Base-by-base conservation (phyloP, 1,140 invertebrate genomes). In the Condylostylus longicornis region DNA sequence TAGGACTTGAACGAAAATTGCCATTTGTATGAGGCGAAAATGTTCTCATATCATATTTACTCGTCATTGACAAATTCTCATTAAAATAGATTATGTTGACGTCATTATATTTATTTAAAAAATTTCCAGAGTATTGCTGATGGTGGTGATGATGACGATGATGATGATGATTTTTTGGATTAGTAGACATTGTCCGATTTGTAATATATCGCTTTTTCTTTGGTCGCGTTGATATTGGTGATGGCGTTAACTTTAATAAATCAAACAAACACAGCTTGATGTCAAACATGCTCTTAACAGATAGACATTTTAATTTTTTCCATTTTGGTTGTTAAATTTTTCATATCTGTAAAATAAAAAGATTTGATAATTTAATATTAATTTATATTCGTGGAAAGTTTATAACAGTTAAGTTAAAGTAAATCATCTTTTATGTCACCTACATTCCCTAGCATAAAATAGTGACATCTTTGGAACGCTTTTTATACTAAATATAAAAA, bases 61-160 rank as follows among this genome's bases (percentile, higher is more conserved):
- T 56, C 35, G 55, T 49, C 56, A 59, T 59, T 18, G 56, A 54
- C 4, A 59, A 43, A 38, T 59, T 59, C 36, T 59, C 56, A 40
- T 59, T 59, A 27, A 59, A 58, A 29, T 58, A 54, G 6, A 59
- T 59, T 4, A 58, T 44, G 37, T 53, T 54, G 12, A 53, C 41
- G 9, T 56, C 50, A 14, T 54, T 48, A 29, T 53, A 56, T 32
- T 56, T 58, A 3, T 52, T 51, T 35, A 53, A 37, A 21, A 54
- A 58, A 2, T 54, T 50, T 5, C 50, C 45, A 41, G 56, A 50
- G 28, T 52, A 58, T 29, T 56, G n/a, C n/a, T n/a, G n/a, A n/a
- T 50, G 32, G 45, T 44, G 12, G 50, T 52, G 5, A 54, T 53
- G 31, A n/a, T n/a, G n/a, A n/a, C n/a, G n/a, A n/a, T 56, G 53